A percentile compares a stretch with the other conserved stretches of the same genome.
phyloP scores from a whole-genome alignment of 2,888 invertebrate genomes.

The Heliconius erato region DNA sequence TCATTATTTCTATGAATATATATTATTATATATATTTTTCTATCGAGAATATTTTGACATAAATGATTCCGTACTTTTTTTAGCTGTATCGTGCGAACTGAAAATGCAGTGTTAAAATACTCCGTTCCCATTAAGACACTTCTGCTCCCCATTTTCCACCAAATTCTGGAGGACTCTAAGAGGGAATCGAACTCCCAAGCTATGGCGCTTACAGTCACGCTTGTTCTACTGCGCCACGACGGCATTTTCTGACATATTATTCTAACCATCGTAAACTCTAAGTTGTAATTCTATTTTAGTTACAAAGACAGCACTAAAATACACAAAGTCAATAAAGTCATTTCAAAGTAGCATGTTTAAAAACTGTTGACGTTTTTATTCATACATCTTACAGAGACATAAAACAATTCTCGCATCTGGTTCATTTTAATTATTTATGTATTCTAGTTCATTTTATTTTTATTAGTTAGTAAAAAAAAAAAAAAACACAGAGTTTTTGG shows the following conservation, averaged over 20 bases:
- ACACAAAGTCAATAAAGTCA: slow-evolving; percentile 10
- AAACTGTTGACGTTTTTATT: slow-evolving; percentile 23
- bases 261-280: slow-evolving; percentile 6
- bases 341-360: slow-evolving; percentile 3
- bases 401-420: slow-evolving; percentile 1
- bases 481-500: too few relatives aligned
- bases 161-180: not conserved
- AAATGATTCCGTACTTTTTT: not conserved
- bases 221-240: too few relatives aligned
- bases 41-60: too few relatives aligned
- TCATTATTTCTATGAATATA: too few relatives aligned
- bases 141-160: not conserved
- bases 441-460: too few relatives aligned
- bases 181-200: too few relatives aligned
- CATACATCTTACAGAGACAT: slow-evolving; percentile 5
- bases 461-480: too few relatives aligned
- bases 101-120: not conserved
- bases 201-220: too few relatives aligned
- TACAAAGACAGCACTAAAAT: not conserved
- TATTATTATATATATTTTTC: too few relatives aligned
- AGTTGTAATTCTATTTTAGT: slow-evolving; percentile 16
- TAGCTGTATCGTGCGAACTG: not conserved
- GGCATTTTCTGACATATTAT: not conserved
- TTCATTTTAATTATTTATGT: not conserved
- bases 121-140: not conserved